Evolutionary conservation across 1,140 invertebrate genomes (phyloP).

Genomic region (Mamestra configurata): DNA sequence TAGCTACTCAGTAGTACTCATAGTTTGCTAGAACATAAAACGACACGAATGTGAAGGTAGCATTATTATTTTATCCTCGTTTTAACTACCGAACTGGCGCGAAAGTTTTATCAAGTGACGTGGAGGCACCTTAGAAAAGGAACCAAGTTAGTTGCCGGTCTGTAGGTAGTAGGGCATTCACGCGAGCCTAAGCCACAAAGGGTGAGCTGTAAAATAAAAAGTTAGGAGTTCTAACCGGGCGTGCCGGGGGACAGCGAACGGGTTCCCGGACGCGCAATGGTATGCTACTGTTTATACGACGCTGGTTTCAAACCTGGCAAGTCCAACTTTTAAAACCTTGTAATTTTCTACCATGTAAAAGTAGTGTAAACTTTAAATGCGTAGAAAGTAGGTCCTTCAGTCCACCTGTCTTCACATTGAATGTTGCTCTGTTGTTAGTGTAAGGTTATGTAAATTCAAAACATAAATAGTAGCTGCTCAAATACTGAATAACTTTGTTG

Average conservation of each 20-base stretch:
- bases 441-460: constrained; percentile 22
- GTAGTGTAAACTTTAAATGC: constrained; percentile 8
- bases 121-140: constrained; percentile 58
- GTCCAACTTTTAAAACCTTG: constrained; percentile 20
- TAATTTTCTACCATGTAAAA: constrained; percentile 45
- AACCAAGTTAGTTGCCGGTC: constrained; percentile 55
- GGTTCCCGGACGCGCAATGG: constrained; percentile 74
- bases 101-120: constrained; percentile 65
- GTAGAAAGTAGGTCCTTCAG: constrained; percentile 11
- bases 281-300: constrained; percentile 60
- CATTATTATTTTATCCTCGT: constrained; percentile 1
- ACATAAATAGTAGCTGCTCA: constrained; percentile 19
- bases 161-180: constrained; percentile 71
- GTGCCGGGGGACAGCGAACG: constrained; percentile 76
- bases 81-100: constrained; percentile 57
- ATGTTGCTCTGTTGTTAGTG: constrained; percentile 27
- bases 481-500: neutral
- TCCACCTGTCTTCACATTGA: constrained; percentile 31
- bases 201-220: constrained; percentile 84
- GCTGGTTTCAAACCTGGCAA: neutral
- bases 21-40: neutral
- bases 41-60: neutral
- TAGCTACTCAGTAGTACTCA: neutral
- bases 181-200: constrained; percentile 78
- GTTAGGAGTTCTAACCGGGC: constrained; percentile 85